Evolutionary conservation across 2,113 vertebrate species (phyloP).

Genomic region (Thamnophis sirtalis): DNA sequence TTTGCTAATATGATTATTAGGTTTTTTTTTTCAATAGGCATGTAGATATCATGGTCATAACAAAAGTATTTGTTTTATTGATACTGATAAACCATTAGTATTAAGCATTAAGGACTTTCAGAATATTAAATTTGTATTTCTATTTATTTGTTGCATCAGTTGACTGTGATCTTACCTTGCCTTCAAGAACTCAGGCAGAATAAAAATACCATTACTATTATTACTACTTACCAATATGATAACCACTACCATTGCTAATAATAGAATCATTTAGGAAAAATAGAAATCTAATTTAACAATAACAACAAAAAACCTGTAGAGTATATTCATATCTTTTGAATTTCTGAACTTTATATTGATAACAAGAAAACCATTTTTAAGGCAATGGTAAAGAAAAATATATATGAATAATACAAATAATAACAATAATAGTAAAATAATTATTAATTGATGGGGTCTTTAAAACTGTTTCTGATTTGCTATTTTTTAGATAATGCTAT

Average conservation of each 20-base stretch:
- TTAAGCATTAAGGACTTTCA: not conserved
- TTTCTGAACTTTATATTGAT: not conserved
- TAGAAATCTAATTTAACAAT: not conserved
- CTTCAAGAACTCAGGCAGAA: not conserved
- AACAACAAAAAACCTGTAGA: not conserved
- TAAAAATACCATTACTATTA: not conserved
- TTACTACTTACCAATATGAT: not conserved
- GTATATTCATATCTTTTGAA: not conserved
- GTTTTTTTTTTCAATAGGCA: not conserved
- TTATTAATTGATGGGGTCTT: not conserved
- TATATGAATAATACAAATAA: not conserved
- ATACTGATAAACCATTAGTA: not conserved
- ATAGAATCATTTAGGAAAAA: not conserved
- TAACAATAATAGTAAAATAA: not conserved
- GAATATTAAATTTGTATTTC: not conserved
- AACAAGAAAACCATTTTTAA: not conserved
- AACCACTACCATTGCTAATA: not conserved
- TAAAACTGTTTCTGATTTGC: not conserved
- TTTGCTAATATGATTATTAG: not conserved
- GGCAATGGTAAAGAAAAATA: not conserved
- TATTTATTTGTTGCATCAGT: not conserved
- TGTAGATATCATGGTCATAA: not conserved
- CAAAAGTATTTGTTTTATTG: not conserved
- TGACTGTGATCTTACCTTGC: not conserved
- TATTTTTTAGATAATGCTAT: not conserved